Base-by-base conservation (phyloP, 2,888 invertebrate species). In the Drosophila greeni region DNA sequence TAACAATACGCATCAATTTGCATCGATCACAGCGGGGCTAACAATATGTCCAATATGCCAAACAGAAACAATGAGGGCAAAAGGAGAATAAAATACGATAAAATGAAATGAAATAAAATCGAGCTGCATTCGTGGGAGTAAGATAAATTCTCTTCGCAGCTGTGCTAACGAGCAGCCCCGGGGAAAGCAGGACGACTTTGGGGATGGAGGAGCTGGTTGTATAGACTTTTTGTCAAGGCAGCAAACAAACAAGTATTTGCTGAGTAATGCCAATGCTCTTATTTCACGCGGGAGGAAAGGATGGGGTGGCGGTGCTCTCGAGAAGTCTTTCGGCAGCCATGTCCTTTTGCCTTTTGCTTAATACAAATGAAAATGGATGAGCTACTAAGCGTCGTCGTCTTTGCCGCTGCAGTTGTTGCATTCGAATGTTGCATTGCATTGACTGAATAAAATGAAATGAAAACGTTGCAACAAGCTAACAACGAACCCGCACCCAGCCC, bases 341-440 rank as follows among this genome's bases (percentile, higher is more conserved):
- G 36, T 69, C 78, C 73, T 73, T 73, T 73, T 82, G 80, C 70
- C 73, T 79, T 78, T 71, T 75, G 79, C 79, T 75, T 71, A 80
- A 75, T 75, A 82, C 80, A 82, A 83, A 83, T 84, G 83, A 83
- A 83, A 83, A 83, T 83, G 81, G 84, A 83, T 83, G 84, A 76
- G 83, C 73, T 76, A 83, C 79, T 72, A 81, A 82, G 78, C 84
- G 82, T 74, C 79, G 82, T 74, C 79, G 73, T 67, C 82, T 67
- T 61, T 67, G 71, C 45, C 62, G 62, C 39, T 56, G 68, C 48
- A 39, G 57, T 54, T 55, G 66, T 51, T 56, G 68, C 55, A 59
- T 66, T 69, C 56, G 69, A 58, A 60, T 43, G 62, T 51, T 62
- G 61, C 57, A 55, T 57, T 57, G 68, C 77, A 73, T 70, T 40